These are phyloP conservation scores for Penelope pileata DNA, from an alignment of 2,113 vertebrate species.

Conservation along the genomic window DNA sequence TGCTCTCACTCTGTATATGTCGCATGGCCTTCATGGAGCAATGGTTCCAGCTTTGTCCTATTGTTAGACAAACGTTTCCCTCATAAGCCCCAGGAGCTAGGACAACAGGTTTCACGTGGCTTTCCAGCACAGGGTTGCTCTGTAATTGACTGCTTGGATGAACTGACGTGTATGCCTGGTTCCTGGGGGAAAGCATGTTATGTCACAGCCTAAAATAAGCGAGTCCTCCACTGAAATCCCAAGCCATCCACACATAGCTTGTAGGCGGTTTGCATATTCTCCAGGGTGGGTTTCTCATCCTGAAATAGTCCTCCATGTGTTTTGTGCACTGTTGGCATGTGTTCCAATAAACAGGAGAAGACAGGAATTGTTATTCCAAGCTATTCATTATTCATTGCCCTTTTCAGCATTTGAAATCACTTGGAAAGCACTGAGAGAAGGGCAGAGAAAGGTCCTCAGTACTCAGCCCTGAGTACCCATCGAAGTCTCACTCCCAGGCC, in stretches of 20 bases:
- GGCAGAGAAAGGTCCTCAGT: neutral
- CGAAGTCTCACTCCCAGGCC: neutral
- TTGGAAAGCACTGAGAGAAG: neutral
- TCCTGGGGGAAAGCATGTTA: neutral
- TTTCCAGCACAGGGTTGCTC: neutral
- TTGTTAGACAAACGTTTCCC: too few species aligned
- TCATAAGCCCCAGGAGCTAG: neutral
- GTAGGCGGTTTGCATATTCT: neutral
- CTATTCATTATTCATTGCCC: slow-evolving; percentile 4
- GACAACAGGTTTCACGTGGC: neutral
- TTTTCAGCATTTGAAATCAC: neutral
- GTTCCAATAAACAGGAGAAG: neutral
- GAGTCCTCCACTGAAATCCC: neutral
- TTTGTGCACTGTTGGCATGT: neutral
- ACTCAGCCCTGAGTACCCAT: neutral
- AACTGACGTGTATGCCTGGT: neutral
- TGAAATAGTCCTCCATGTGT: neutral
- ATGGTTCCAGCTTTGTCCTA: too few species aligned
- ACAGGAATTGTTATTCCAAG: neutral
- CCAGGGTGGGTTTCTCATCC: neutral
- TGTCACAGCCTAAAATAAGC: neutral
- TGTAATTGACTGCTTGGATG: neutral
- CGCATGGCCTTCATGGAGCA: accelerated
- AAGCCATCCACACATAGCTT: neutral
- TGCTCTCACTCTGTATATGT: neutral